Evolutionary conservation across 2,888 invertebrate genomes (phyloP), one percentile per base, ranked within the genome.

Genomic region (Sialis lutaria): DNA sequence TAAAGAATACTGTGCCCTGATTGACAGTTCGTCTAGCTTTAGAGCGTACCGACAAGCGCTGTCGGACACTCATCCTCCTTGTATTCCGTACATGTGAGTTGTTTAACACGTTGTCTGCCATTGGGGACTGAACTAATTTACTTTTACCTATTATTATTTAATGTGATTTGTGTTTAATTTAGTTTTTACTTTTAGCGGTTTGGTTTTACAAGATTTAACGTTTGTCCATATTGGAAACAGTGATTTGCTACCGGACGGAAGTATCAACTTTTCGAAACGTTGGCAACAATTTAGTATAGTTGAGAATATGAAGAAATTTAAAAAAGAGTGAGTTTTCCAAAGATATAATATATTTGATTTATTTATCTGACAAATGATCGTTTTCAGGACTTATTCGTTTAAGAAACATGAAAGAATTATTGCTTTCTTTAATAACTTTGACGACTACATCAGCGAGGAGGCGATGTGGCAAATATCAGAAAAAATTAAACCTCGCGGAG

Each of bases 271-370:
- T 67, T 90, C 92, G 8, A 98, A 98, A 69, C 74, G 97, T 55
- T 97, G 96, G 95, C 96, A 97, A 64, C 96, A 97, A 67, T 96
- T 90, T 64, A 88, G 93, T 61, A 95, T 97, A 53, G 85, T 98
- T 60, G 95, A 96, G 65, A 95, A 93, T 63, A 93, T 98, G 89
- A 87, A 93, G 63, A 77, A 92, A 62, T 96, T 98, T 67, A 92
- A 92, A 61, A 90, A 90, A 72, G 89, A 91, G 96, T 95, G 67
- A 69, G 75, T 72, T 56, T 51, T 39, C 2, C 4, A 2, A 22
- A 39, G 13, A 22, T 22, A 22, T 22, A 2, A 2, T 2, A 22
- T 22, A 22, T 22, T 22, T 22, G 22, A 42, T 10, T 32, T 32
- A 4, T 10, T 31, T 2, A 12, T 7, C 30, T 12, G 13, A 41